Percentiles rank a stretch among this genome's conserved stretches.
phyloP scores from a whole-genome alignment of 2,797 vertebrate species.

The Schizopygopsis malacanthus region DNA sequence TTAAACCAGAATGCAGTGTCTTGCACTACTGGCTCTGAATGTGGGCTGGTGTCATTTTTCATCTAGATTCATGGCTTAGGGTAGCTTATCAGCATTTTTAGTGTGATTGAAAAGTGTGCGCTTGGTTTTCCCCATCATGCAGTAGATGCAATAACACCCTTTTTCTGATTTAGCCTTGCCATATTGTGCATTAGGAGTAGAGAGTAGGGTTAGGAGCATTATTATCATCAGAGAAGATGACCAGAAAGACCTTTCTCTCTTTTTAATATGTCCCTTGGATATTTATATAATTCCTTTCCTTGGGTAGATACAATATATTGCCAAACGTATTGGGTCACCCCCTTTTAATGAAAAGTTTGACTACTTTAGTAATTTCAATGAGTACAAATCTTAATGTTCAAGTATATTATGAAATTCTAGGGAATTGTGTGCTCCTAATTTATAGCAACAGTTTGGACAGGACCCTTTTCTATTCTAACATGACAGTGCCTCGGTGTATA shows the following conservation, averaged over 20 bases:
- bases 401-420: too few relatives aligned
- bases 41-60: conserved; percentile 32
- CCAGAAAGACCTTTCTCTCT: background rate
- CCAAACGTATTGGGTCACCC: too few relatives aligned
- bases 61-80: conserved; percentile 30
- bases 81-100: conserved; percentile 47
- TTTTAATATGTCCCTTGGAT: too few relatives aligned
- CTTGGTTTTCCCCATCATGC: conserved; percentile 12
- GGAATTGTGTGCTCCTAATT: too few relatives aligned
- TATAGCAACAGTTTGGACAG: too few relatives aligned
- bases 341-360: too few relatives aligned
- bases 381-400: too few relatives aligned
- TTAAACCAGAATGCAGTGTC: background rate
- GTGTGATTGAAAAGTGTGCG: conserved; percentile 37
- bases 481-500: too few relatives aligned
- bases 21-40: conserved; percentile 28
- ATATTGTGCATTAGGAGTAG: conserved; percentile 47
- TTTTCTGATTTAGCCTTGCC: conserved; percentile 48
- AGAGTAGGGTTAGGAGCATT: conserved; percentile 17
- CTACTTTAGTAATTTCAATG: too few relatives aligned
- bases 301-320: too few relatives aligned
- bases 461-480: too few relatives aligned
- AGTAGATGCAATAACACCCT: conserved; percentile 39
- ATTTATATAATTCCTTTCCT: too few relatives aligned
- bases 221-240: conserved; percentile 49